Base-by-base conservation (phyloP, 2,797 vertebrate species). In the Pseudochromis fuscus region DNA sequence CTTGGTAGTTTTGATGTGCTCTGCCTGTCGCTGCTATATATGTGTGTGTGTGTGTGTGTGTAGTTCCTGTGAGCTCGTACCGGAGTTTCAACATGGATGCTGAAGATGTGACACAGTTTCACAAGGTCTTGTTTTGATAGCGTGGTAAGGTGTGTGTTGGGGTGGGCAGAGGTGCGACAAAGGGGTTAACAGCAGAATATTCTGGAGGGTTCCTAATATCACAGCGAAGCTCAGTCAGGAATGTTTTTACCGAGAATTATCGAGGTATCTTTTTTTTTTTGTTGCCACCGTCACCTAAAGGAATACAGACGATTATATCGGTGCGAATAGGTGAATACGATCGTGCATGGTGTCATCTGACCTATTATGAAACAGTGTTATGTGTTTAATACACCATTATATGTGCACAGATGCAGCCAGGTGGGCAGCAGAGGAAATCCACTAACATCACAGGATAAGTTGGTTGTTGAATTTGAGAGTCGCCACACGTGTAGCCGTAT, bases 161-260 rank as follows among this genome's bases (percentile, higher is more conserved):
- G 69, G 57, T 73, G 82, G 86, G 78, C 81, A 82, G 67, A 75
- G 84, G 66, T 77, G 87, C 89, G 79, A 69, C 86, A 91, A 94
- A 94, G 93, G 81, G 94, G 94, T 96, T 95, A 95, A 95, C 78
- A 81, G 86, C 93, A 89, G 88, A 92, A 93, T 94, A 93, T 96
- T 97, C 96, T 95, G 91, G 96, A 97, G 94, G 90, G 81, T 95
- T 96, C 94, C 91, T 86, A 91, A 81, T 91, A 93, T 85, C 92
- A 89, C 92, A 75, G 85, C 88, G 89, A 92, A 91, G 89, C 87
- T 82, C 83, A 58, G 79, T 67, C 60, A 48, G 77, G 81, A 86
- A 69, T 81, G 84, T 84, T 86, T n/a, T 88, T 79, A 73, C 72
- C 0, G 64, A 83, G 82, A 88, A 82, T 87, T 68, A 85, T 84